Base-by-base conservation (phyloP, 2,113 vertebrate species). In the Oceanodroma tethys region DNA sequence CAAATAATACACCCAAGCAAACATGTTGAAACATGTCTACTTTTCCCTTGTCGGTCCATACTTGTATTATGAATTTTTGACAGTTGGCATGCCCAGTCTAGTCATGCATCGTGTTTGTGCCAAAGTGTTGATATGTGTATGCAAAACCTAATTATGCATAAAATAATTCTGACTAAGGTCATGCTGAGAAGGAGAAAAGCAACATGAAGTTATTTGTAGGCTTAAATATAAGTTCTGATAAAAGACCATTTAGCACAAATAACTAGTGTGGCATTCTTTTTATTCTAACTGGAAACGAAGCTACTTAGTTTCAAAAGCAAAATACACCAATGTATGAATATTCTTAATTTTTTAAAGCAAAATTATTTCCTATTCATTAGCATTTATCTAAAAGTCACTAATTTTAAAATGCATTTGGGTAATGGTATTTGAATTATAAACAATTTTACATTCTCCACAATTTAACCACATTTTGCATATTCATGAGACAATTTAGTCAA, bases 401-500 rank as follows among this genome's bases (percentile, higher is more conserved):
- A 97, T 97, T 98, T 98, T 97, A 97, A 96, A 97, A 93, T 48
- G 60, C 66, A 55, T 97, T 97, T 96, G 74, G 81, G 60, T 96
- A 86, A 93, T 68, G n/a, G 18, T 90, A 96, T 97, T 98, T 98
- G 95, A 98, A 98, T 97, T 96, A 73, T 97, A 98, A 98, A 97
- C 97, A 95, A 32, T 82, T 95, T 58, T 81, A 9, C 16, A 81
- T 68, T 88, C 89, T 73, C 68, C 73, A 93, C 74, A 76, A 87
- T 92, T 97, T 93, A 96, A 92, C 52, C 40, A 76, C 22, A 81
- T 81, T 96, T 97, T 96, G 59, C 74, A 97, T 97, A 97, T 97
- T 93, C 94, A 94, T 97, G 86, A 97, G 93, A 84, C 29, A 95
- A 84, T 93, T 96, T 97, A 95, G 83, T 87, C 60, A 73, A 73